Base-by-base conservation (phyloP, 2,888 invertebrate genomes). In the Maniola hyperantus region DNA sequence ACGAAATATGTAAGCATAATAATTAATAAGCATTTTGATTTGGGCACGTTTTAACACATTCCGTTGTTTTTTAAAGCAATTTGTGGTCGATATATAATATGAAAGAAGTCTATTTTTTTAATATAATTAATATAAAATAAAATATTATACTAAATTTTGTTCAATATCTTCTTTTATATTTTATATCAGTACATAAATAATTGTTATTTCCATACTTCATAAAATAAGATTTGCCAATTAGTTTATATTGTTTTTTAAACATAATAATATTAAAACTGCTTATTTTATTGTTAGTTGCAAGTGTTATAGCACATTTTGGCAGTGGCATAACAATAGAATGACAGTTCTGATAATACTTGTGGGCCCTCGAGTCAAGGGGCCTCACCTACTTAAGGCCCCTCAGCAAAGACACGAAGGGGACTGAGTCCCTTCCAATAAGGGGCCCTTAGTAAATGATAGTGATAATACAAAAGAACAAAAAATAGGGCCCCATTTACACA, bases 201-300 rank as follows among this genome's bases (percentile, higher is more conserved):
- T 11, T 53, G 55, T 63, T 55, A 63, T 46, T n/a, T 46, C 44
- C 15, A 44, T 18, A 51, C 13, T 26, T 26, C 26, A 42, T 18
- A 63, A 18, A 7, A 44, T 54, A 55, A 55, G 46, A 63, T 63
- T 51, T 63, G 63, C 63, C 63, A 63, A 63, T 36, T 63, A 54
- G 63, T 63, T 63, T 2, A 55, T 54, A 54, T 62, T 62, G 61
- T 62, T 62, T 62, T 48, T 60, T 62, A 20, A 42, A n/a, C 15
- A 60, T 34, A 39, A 26, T 2, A 18, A 48, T 51, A 51, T 39
- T 48, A 51, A 54, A 63, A 34, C 53, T 55, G 64, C 51, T 65
- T 64, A 57, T 68, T 62, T 68, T 65, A 65, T 61, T 73, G 72
- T 73, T 70, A 70, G 60, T 34, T 53, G 46, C 61, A 61, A 51